Evolutionary conservation across 2,888 invertebrate species (phyloP).

Genomic region (Cetonia aurata): DNA sequence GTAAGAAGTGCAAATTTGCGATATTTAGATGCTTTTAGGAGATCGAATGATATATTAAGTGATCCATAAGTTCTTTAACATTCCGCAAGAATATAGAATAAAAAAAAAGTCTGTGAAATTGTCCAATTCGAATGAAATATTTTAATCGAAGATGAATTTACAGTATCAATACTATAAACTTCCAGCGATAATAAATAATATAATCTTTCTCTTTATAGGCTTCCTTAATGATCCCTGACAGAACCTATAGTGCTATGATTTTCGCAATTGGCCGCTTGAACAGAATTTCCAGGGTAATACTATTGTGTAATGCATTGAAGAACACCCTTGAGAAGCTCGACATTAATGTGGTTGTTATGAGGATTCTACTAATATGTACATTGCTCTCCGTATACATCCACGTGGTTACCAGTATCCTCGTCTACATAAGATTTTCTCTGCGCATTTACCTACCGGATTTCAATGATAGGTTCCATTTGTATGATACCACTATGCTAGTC

Average conservation of each 20-base stretch:
- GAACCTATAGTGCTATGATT: not conserved
- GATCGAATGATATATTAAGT: too few relatives aligned
- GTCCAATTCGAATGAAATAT: too few relatives aligned
- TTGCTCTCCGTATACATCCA: slow-evolving; percentile 37
- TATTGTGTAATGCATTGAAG: slow-evolving; percentile 40
- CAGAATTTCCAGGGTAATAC: slow-evolving; percentile 40
- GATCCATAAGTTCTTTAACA: too few relatives aligned
- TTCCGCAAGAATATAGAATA: too few relatives aligned
- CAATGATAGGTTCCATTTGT: slow-evolving; percentile 9
- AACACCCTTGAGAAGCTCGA: slow-evolving; percentile 44
- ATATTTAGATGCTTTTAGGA: too few relatives aligned
- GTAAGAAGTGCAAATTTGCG: too few relatives aligned
- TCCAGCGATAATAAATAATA: too few relatives aligned
- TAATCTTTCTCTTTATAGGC: too few relatives aligned
- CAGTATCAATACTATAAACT: too few relatives aligned
- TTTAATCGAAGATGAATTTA: too few relatives aligned
- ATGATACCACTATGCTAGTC: slow-evolving; percentile 24
- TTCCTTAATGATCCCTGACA: too few relatives aligned
- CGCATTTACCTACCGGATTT: slow-evolving; percentile 22
- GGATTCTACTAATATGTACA: slow-evolving; percentile 37
- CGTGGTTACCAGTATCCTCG: slow-evolving; percentile 31
- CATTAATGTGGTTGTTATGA: slow-evolving; percentile 44
- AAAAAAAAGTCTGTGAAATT: too few relatives aligned
- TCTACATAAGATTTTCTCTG: slow-evolving; percentile 14
- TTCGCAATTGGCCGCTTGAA: slow-evolving; percentile 31